These are phyloP conservation scores for Cataglyphis livida DNA, from an alignment of 2,888 invertebrate genomes.

Conservation along the genomic window DNA sequence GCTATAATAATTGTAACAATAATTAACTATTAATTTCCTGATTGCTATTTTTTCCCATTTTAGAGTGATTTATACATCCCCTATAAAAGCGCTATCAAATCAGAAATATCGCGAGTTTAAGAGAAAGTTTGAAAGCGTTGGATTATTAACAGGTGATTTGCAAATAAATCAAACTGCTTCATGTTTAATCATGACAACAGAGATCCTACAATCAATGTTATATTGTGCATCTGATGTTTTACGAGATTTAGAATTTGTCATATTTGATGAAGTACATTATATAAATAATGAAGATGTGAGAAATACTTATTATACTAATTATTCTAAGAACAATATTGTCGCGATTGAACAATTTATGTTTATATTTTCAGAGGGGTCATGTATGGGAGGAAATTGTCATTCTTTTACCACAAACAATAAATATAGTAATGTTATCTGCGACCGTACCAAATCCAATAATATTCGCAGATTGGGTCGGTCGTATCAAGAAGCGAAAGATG, in stretches of 20 bases:
- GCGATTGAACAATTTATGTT: not conserved
- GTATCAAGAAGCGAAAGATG: slow-evolving; percentile 94
- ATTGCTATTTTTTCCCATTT: slow-evolving; percentile 46
- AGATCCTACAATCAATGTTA: slow-evolving; percentile 98
- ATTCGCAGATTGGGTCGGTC: slow-evolving; percentile 97
- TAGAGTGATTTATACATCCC: slow-evolving; percentile 98
- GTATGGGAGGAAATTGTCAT: slow-evolving; percentile 99
- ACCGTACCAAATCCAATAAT: slow-evolving; percentile 99
- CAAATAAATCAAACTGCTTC: slow-evolving; percentile 97
- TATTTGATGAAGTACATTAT: slow-evolving; percentile 99
- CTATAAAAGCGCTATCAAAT: slow-evolving; percentile 99
- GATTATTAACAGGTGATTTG: slow-evolving; percentile 97
- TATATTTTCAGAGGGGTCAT: slow-evolving; percentile 92
- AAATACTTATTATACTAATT: slow-evolving; percentile 40
- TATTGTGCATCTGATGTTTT: slow-evolving; percentile 98
- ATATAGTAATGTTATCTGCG: slow-evolving; percentile 98
- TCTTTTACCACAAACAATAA: slow-evolving; percentile 96
- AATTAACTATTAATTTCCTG: not conserved
- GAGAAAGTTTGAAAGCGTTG: slow-evolving; percentile 96
- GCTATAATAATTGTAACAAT: slow-evolving; percentile 11
- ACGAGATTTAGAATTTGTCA: slow-evolving; percentile 98
- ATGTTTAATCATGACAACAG: slow-evolving; percentile 99
- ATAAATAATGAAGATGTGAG: slow-evolving; percentile 97
- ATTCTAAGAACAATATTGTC: not conserved
- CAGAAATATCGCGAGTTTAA: slow-evolving; percentile 99